phyloP scores from a whole-genome alignment of 2,888 invertebrate species.

The Nematopogon swammerdamellus region DNA sequence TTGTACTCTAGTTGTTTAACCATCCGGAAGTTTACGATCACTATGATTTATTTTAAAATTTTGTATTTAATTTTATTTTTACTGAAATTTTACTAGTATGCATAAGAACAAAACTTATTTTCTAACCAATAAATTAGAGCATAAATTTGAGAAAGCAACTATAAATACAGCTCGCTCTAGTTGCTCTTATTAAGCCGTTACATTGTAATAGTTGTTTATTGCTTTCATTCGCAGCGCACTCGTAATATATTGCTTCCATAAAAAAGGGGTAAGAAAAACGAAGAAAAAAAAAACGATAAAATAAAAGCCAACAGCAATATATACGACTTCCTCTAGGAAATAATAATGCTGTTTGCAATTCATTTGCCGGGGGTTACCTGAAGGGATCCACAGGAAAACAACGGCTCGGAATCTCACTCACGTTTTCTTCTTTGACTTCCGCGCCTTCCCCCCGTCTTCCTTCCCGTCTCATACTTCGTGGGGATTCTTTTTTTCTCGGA shows the following conservation, averaged over 20 bases:
- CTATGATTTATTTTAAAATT: too few species aligned
- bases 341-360: conserved; percentile 60
- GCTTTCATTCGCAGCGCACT: conserved; percentile 42
- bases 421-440: conserved; percentile 25
- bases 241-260: conserved; percentile 56
- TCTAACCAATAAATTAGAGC: too few species aligned
- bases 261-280: conserved; percentile 49
- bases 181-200: conserved; percentile 32
- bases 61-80: too few species aligned
- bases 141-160: background rate
- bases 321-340: conserved; percentile 57
- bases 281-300: conserved; percentile 50
- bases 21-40: too few species aligned
- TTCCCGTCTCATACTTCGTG: too few species aligned
- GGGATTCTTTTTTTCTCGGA: conserved; percentile 41
- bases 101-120: too few species aligned
- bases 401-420: conserved; percentile 20
- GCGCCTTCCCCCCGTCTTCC: conserved; percentile 23
- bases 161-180: background rate
- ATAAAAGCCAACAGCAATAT: conserved; percentile 52
- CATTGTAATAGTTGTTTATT: conserved; percentile 49
- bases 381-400: conserved; percentile 30
- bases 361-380: conserved; percentile 50
- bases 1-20: too few species aligned
- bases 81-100: too few species aligned